phyloP scores from a whole-genome alignment of 1,140 invertebrate genomes.

The Pogonus chalceus region DNA sequence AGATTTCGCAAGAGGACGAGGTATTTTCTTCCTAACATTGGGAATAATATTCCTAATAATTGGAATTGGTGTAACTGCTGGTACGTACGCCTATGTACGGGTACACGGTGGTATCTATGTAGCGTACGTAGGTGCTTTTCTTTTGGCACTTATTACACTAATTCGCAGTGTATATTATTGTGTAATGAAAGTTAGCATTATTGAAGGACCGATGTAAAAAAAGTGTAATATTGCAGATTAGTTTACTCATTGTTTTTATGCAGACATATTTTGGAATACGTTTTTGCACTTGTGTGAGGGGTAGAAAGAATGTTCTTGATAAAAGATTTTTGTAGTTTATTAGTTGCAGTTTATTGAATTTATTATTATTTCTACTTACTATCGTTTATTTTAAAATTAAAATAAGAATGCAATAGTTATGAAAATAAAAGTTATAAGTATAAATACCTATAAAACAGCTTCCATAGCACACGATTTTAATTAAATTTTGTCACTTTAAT shows the following conservation, averaged over 20 bases:
- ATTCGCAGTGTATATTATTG: constrained; percentile 78
- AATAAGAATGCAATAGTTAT: no score
- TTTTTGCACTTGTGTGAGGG: constrained; percentile 1
- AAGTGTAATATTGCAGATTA: not conserved
- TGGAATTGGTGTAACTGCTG: constrained; percentile 69
- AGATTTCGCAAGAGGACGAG: constrained; percentile 67
- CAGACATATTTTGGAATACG: not conserved
- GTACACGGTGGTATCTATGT: constrained; percentile 70
- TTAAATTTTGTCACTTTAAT: no score
- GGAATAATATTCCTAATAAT: constrained; percentile 60
- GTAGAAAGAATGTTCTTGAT: no score
- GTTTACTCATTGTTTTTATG: not conserved
- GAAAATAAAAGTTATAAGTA: no score
- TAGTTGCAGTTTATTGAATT: no score
- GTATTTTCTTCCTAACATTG: constrained; percentile 69
- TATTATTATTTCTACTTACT: no score
- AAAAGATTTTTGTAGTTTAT: no score
- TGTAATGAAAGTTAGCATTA: constrained; percentile 79
- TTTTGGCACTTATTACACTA: constrained; percentile 61
- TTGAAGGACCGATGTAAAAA: constrained; percentile 68
- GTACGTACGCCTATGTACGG: constrained; percentile 43
- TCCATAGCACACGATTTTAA: no score
- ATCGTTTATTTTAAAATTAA: no score
- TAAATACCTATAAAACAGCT: no score
- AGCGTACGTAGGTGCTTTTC: constrained; percentile 70